Evolutionary conservation across 2,797 vertebrate species (phyloP).

Genomic region (Notamacropus eugenii): DNA sequence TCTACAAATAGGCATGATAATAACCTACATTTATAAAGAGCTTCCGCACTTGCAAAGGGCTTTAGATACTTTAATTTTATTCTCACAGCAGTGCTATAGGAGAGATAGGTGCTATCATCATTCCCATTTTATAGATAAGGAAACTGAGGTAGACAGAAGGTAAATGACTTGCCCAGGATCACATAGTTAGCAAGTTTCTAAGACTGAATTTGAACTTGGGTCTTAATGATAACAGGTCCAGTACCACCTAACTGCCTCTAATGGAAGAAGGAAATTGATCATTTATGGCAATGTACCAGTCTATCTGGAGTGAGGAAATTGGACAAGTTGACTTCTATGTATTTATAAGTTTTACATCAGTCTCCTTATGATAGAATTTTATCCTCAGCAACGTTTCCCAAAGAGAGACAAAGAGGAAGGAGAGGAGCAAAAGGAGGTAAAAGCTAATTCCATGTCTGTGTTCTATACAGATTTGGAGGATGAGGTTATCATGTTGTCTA

Average conservation of each 20-base stretch:
- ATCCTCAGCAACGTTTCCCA: conserved; percentile 7
- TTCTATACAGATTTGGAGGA: neutral
- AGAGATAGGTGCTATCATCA: neutral
- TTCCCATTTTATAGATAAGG: neutral
- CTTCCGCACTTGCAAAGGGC: neutral
- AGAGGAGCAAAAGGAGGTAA: neutral
- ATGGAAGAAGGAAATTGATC: neutral
- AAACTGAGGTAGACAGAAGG: neutral
- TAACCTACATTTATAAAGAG: neutral
- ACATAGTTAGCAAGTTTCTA: neutral
- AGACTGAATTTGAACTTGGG: neutral
- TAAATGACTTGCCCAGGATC: neutral
- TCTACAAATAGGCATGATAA: neutral
- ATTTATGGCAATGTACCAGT: neutral
- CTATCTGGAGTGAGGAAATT: neutral
- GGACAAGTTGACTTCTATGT: neutral
- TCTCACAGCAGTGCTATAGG: neutral
- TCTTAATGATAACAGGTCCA: neutral
- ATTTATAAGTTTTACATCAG: neutral
- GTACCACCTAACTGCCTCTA: neutral
- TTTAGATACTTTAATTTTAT: neutral
- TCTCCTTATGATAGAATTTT: conserved; percentile 9
- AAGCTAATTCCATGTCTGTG: neutral
- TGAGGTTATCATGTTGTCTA: neutral
- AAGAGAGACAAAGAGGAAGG: neutral